phyloP scores from a whole-genome alignment of 2,797 vertebrate species.

The Cossypha heuglini region DNA sequence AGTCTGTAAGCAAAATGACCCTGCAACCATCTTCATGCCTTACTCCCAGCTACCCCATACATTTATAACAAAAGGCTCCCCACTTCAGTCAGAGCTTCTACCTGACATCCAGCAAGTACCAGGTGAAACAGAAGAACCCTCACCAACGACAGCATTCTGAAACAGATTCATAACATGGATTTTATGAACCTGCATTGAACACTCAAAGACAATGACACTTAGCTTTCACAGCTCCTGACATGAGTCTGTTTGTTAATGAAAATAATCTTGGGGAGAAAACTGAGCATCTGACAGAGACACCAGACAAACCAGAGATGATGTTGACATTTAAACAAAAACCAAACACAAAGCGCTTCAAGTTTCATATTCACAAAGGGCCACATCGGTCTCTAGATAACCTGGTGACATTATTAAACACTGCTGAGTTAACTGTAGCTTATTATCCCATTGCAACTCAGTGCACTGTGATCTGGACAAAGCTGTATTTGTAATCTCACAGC shows the following conservation, averaged over 20 bases:
- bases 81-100: background rate
- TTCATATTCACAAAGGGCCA: background rate
- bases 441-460: background rate
- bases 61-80: background rate
- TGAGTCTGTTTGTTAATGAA: background rate
- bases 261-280: background rate
- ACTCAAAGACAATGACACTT: background rate
- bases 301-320: background rate
- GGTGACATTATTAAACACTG: background rate
- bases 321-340: background rate
- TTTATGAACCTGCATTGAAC: background rate
- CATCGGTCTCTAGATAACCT: background rate
- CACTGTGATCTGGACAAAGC: background rate
- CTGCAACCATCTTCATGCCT: background rate
- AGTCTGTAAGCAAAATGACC: background rate
- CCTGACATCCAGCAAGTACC: rapidly evolving
- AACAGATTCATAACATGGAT: background rate
- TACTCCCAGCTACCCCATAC: background rate
- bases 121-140: background rate
- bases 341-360: background rate
- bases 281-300: background rate
- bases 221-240: background rate
- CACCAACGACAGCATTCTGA: background rate
- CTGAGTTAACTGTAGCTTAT: background rate
- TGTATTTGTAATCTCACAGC: background rate